phyloP scores from a whole-genome alignment of 2,797 vertebrate species.

The Nannoperca australis region DNA sequence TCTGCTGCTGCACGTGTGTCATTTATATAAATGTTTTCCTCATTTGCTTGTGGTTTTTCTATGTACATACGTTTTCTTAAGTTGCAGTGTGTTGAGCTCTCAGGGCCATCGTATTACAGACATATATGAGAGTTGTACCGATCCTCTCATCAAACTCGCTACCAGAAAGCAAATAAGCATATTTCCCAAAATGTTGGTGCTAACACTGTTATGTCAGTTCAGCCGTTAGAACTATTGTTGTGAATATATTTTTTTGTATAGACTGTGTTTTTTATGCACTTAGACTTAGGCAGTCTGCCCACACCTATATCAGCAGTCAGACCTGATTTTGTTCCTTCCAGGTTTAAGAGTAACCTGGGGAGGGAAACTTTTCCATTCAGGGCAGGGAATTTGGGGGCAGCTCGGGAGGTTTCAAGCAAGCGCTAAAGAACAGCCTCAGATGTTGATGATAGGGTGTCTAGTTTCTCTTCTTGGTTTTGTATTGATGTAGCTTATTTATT shows the following conservation, averaged over 20 bases:
- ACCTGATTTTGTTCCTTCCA: too few species aligned
- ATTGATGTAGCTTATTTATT: too few species aligned
- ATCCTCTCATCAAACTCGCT: neutral
- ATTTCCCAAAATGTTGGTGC: neutral
- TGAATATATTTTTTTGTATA: neutral
- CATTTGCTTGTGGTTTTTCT: neutral
- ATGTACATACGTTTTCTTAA: neutral
- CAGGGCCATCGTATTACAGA: neutral
- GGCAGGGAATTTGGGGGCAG: too few species aligned
- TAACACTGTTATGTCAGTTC: conserved; percentile 3
- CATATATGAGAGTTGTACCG: neutral
- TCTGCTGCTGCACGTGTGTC: neutral
- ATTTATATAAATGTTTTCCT: neutral
- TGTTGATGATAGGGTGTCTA: too few species aligned
- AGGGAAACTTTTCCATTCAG: too few species aligned
- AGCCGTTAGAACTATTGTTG: neutral
- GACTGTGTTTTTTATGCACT: conserved; percentile 3
- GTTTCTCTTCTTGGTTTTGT: too few species aligned
- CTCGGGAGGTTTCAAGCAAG: too few species aligned
- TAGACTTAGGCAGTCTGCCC: too few species aligned
- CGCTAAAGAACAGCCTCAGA: too few species aligned
- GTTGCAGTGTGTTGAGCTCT: neutral
- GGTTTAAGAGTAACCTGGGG: too few species aligned
- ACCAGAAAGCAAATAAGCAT: neutral
- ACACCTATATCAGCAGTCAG: neutral